A percentile compares a stretch with the other conserved stretches of the same genome.
phyloP scores from a whole-genome alignment of 2,888 invertebrate genomes.

The Drosophila kokeensis region DNA sequence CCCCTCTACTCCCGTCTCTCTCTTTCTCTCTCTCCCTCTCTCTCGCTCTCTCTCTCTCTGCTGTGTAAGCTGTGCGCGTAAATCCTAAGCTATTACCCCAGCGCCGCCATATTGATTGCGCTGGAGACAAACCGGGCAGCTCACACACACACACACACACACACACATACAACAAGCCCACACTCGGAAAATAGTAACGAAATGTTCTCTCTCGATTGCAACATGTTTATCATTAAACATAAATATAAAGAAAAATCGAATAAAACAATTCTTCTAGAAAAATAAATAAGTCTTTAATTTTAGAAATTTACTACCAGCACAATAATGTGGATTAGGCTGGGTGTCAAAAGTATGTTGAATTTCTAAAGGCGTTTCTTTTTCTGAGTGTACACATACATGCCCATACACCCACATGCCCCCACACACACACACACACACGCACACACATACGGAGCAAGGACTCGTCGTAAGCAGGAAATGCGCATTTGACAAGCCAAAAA shows the following conservation, averaged over 20 bases:
- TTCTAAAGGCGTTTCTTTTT: not conserved
- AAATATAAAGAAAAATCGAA: not conserved
- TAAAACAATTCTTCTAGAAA: accelerated
- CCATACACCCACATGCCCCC: constrained; percentile 11
- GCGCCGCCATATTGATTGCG: constrained; percentile 77
- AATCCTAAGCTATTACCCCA: constrained; percentile 78
- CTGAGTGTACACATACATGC: constrained; percentile 27
- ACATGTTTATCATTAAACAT: not conserved
- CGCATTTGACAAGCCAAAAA: constrained; percentile 81
- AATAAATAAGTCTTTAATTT: not conserved
- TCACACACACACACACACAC: constrained; percentile 35
- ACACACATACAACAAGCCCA: constrained; percentile 1
- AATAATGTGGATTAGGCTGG: not conserved
- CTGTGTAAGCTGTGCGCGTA: constrained; percentile 69
- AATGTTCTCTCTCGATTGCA: not conserved
- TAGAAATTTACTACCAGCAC: not conserved
- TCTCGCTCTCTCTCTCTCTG: not conserved
- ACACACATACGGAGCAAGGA: constrained; percentile 30
- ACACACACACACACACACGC: constrained; percentile 8
- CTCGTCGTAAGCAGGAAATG: constrained; percentile 76
- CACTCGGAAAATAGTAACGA: not conserved
- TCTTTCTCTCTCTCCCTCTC: not conserved
- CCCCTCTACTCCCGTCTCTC: not conserved
- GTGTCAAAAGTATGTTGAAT: not conserved
- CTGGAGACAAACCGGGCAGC: constrained; percentile 71